A percentile compares a stretch with the other conserved stretches of the same genome.
phyloP scores from a whole-genome alignment of 2,888 invertebrate species.

The Automeris io region DNA sequence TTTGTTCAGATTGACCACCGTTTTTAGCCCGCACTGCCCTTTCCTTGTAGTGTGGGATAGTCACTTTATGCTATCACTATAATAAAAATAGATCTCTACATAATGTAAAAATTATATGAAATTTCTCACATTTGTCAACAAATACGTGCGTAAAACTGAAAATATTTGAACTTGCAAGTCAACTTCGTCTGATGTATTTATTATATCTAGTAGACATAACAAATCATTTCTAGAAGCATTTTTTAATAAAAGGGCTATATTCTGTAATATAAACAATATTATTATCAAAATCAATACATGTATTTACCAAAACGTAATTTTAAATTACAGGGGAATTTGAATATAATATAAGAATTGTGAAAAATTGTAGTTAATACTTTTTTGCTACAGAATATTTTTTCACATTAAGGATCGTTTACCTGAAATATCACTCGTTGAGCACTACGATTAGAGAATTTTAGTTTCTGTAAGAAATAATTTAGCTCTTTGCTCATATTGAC shows the following conservation, averaged over 20 bases:
- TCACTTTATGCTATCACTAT: no score
- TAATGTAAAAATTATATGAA: no score
- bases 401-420: no score
- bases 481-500: conserved; percentile 1
- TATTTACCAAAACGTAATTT: no score
- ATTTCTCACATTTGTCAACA: conserved; percentile 45
- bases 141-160: conserved; percentile 36
- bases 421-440: neutral
- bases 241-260: conserved; percentile 17
- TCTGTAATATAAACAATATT: conserved; percentile 27
- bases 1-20: no score
- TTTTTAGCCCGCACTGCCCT: no score
- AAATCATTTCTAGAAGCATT: conserved; percentile 26
- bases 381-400: no score
- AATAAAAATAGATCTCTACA: conserved; percentile 16
- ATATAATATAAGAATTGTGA: no score
- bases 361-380: no score
- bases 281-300: no score
- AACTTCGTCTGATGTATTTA: conserved; percentile 32
- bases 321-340: no score
- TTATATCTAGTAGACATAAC: conserved; percentile 31
- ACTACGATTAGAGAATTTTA: neutral
- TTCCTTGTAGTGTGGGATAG: no score
- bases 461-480: conserved; percentile 1
- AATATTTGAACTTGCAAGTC: conserved; percentile 42